These are phyloP conservation scores for Acrocera orbiculus DNA, from an alignment of 2,888 invertebrate genomes.

Conservation along the genomic window DNA sequence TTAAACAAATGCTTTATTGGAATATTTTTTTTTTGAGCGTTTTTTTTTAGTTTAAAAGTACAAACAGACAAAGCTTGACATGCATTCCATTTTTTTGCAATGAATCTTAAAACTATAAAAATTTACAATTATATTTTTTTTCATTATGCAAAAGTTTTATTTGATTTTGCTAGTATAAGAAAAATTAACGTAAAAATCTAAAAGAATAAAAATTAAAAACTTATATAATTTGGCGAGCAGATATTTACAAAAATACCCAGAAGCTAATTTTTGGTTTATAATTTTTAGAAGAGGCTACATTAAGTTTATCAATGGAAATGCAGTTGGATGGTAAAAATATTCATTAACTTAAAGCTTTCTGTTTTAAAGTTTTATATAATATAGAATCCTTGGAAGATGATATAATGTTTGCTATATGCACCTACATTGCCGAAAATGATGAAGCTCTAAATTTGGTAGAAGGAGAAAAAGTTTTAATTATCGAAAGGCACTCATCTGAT, in stretches of 20 bases:
- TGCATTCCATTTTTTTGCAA: no score
- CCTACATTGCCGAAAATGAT: slow-evolving; percentile 71
- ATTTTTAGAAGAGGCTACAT: slow-evolving; percentile 48
- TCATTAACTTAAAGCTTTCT: no score
- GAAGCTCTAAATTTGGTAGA: slow-evolving; percentile 79
- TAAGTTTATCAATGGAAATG: slow-evolving; percentile 51
- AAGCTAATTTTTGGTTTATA: no score
- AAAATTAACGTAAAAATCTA: neutral
- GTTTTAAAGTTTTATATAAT: slow-evolving; percentile 1
- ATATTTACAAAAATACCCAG: no score
- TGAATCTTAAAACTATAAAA: no score
- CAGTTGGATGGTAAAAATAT: slow-evolving; percentile 35
- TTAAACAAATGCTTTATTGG: no score
- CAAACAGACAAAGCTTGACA: no score
- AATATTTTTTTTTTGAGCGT: no score
- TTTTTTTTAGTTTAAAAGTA: no score
- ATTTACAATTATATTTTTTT: no score
- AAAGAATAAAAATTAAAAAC: neutral
- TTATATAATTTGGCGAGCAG: neutral
- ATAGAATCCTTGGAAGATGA: slow-evolving; percentile 43
- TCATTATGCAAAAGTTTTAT: no score
- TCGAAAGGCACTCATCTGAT: slow-evolving; percentile 68
- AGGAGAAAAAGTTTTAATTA: slow-evolving; percentile 71
- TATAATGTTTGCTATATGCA: slow-evolving; percentile 64
- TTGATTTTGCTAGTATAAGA: no score